Evolutionary conservation across 2,113 vertebrate species (phyloP), one percentile per base, ranked within the genome.

Genomic region (Tupaia tana): DNA sequence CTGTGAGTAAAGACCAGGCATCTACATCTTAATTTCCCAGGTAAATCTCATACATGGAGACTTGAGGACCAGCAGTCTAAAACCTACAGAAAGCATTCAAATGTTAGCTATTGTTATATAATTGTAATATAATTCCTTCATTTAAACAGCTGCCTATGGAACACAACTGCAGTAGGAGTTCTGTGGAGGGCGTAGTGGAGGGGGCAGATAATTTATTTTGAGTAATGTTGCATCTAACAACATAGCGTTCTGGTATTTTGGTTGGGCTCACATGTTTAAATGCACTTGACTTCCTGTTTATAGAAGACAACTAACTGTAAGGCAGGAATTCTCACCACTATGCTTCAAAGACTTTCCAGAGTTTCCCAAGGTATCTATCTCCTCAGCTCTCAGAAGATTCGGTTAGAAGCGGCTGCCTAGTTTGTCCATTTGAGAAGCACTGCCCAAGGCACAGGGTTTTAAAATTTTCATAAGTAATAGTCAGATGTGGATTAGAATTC

Each of bases 361-460:
- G 13, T 9, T 90, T 61, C 74, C 27, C 70, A 71, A 64, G 43
- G 56, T 78, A 69, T 34, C 15, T 61, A 67, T 31, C 18, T 24
- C 59, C 27, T 52, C 61, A 61, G 52, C 19, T 75, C 92, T 88
- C 75, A 86, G 86, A 86, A 93, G 90, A n/a, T 73, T 92, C 43
- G 82, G 79, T 85, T 89, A 58, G 56, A 29, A 95, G 69, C 73
- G 43, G n/a, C 10, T 79, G 74, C 58, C 34, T 63, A 16, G 22
- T 58, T 20, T 63, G 19, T 74, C 71, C 2, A 67, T 74, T 79
- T 67, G 54, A 61, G 66, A 91, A 91, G 34, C 29, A 79, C 59
- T 78, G 64, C 31, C 25, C 70, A 83, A 90, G 24, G 27, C 64
- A 79, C 8, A 73, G 19, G 19, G 61, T 63, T 27, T 86, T 80